These are phyloP conservation scores for Pogonocichla stellata DNA, from an alignment of 2,113 vertebrate species.

Conservation along the genomic window DNA sequence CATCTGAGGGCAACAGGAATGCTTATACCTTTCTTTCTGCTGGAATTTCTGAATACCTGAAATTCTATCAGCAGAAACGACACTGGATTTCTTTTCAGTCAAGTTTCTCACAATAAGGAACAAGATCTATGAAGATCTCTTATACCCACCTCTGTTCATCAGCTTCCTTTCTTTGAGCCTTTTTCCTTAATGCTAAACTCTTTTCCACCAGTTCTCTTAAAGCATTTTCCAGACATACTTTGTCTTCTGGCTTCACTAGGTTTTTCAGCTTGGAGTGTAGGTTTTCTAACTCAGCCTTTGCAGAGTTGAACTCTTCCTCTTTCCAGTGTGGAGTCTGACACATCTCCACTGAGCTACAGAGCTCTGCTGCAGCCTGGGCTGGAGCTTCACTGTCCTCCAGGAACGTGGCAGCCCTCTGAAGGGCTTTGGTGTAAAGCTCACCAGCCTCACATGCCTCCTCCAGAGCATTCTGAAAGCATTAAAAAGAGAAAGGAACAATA, in stretches of 20 bases:
- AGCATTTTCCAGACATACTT: conserved; percentile 64
- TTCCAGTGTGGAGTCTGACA: conserved; percentile 17
- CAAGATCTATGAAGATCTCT: neutral
- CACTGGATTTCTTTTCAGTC: neutral
- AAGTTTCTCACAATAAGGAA: neutral
- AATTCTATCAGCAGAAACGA: neutral
- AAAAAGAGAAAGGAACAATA: neutral
- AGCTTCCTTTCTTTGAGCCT: conserved; percentile 44
- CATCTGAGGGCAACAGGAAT: neutral
- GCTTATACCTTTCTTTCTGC: neutral
- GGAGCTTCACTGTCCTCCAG: conserved; percentile 66
- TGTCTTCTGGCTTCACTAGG: conserved; percentile 66
- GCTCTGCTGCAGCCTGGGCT: conserved; percentile 49
- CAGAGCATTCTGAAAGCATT: conserved; percentile 71
- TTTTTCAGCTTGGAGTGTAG: conserved; percentile 59
- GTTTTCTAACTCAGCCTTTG: conserved; percentile 69
- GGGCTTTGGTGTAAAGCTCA: conserved; percentile 63
- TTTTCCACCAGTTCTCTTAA: conserved; percentile 74
- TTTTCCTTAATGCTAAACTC: conserved; percentile 72
- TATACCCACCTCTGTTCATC: conserved; percentile 61
- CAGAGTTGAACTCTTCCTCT: conserved; percentile 75
- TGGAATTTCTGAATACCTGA: neutral
- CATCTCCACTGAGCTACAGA: conserved; percentile 27
- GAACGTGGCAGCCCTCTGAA: conserved; percentile 54
- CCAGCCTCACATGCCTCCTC: conserved; percentile 65